Conservation (phyloP, 2,797 vertebrate genomes). For the Corythornis leucogaster region DNA sequence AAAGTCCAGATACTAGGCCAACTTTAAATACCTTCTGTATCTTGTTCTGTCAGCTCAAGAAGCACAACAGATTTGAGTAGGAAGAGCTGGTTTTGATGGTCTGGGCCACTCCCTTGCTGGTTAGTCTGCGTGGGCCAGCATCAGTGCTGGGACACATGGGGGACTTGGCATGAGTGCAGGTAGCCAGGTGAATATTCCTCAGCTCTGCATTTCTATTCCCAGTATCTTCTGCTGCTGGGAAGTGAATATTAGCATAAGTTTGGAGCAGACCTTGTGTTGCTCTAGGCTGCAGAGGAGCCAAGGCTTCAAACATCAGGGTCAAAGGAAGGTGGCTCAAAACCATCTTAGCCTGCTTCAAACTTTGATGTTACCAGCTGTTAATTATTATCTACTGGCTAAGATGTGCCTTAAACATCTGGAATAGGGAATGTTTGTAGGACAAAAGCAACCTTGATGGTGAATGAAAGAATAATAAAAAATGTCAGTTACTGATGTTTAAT, state of each 20-base stretch:
- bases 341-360: not conserved
- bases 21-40: not conserved
- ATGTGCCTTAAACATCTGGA: not conserved
- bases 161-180: not conserved
- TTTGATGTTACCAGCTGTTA: not conserved
- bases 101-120: not conserved
- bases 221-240: not conserved
- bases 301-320: not conserved
- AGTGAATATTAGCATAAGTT: not conserved
- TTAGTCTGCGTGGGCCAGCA: not conserved
- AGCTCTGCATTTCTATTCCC: not conserved
- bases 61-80: not conserved
- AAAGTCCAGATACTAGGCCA: not conserved
- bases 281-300: not conserved
- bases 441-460: not conserved
- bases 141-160: accelerated
- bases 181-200: not conserved
- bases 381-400: not conserved
- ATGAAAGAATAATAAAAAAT: not conserved
- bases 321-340: not conserved
- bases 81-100: not conserved
- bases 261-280: not conserved
- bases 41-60: not conserved
- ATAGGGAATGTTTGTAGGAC: not conserved
- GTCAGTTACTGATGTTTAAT: not conserved